Base-by-base conservation (phyloP, 2,797 vertebrate species). In the Enteromius trimaculatus region DNA sequence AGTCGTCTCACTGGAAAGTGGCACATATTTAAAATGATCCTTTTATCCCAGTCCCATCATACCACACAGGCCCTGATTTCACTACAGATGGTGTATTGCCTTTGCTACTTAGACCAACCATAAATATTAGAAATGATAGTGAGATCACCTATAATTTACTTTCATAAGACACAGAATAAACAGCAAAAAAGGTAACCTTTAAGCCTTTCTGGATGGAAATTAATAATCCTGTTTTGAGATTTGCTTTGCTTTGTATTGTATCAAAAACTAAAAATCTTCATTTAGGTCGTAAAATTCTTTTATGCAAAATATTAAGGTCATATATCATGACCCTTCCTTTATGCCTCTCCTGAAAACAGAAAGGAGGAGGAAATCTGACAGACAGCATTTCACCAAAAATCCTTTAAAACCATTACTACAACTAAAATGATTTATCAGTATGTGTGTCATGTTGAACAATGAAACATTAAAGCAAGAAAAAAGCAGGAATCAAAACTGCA, bases 111-210 rank as follows among this genome's bases (percentile, higher is more conserved):
- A 29, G 23, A 10, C 42, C 21, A 31, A 13, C 6, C 14, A 71
- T 72, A 64, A 53, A 79, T 72, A 72, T 76, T 72, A 39, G 47
- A 74, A 29, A 69, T 39, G 44, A 69, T 37, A 19, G 4, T 7
- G 42, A 64, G 4, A 58, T n/a, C 60, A 34, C 21, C 72, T 26
- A 26, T 62, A 60, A 70, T 78, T 83, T 78, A 77, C 64, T 44
- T 83, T 44, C 21, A 47, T 49, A 8, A 69, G 23, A 47, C 65
- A 77, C 4, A 3, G 53, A 31, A 53, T 29, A 72, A 44, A 8
- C 5, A 26, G 29, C 42, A 65, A 10, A 44, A 44, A 66, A 47
- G 42, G 21, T 77, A 55, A 29, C 23, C 39, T 49, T 77, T 70
- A 49, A 62, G 13, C 29, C 66, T 29, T 37, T 62, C 21, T 3